Percentiles rank a stretch among this genome's conserved stretches.
phyloP scores from a whole-genome alignment of 2,888 invertebrate genomes.

The Eupithecia vulgata region DNA sequence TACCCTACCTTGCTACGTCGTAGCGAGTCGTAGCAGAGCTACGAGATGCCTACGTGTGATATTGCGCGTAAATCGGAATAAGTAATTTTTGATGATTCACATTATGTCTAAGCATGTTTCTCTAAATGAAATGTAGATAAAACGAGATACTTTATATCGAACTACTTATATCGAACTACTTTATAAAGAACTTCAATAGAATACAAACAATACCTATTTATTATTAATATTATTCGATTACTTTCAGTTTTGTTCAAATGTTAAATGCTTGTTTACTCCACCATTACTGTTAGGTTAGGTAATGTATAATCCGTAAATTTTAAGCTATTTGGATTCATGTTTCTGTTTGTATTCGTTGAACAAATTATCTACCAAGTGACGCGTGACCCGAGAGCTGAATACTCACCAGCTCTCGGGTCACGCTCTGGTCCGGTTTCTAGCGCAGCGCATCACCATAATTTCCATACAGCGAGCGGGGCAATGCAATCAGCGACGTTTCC shows the following conservation, averaged over 20 bases:
- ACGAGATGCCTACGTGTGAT: conserved; percentile 23
- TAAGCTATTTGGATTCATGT: not conserved
- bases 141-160: not conserved
- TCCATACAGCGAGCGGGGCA: no score
- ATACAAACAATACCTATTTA: not conserved
- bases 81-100: not conserved
- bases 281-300: not conserved
- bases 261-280: not conserved
- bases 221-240: no score
- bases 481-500: no score
- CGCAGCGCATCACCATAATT: no score
- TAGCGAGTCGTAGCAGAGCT: conserved; percentile 9
- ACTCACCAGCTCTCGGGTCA: no score
- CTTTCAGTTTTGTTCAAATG: no score
- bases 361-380: not conserved
- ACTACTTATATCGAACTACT: no score
- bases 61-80: conserved; percentile 10
- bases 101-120: not conserved
- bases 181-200: not conserved
- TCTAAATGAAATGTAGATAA: not conserved
- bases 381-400: no score
- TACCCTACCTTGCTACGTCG: conserved; percentile 12
- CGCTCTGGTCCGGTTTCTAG: no score
- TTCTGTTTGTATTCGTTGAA: not conserved
- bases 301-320: not conserved